phyloP scores from a whole-genome alignment of 2,797 vertebrate species.

The Macropodus opercularis region DNA sequence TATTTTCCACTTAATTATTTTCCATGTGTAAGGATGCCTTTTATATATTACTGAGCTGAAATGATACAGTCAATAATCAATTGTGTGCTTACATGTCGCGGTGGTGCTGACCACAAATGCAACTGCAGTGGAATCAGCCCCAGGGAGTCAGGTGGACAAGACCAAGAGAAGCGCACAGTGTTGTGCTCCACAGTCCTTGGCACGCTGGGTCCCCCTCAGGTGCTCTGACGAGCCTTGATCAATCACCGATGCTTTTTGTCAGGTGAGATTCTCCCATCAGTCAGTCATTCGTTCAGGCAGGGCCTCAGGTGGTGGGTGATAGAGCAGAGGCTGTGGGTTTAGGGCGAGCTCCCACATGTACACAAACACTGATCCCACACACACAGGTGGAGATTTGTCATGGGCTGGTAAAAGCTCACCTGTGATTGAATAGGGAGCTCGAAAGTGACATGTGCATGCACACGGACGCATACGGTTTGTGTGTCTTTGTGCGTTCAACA shows the following conservation, averaged over 20 bases:
- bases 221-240: conserved; percentile 80
- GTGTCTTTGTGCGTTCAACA: conserved; percentile 18
- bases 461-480: conserved; percentile 15
- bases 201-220: conserved; percentile 60
- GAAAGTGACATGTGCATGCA: conserved; percentile 29
- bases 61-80: conserved; percentile 21
- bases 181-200: conserved; percentile 53
- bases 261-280: conserved; percentile 75
- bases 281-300: conserved; percentile 67
- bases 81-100: conserved; percentile 32
- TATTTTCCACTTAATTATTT: conserved; percentile 72
- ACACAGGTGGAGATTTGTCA: conserved; percentile 82
- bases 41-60: conserved; percentile 32
- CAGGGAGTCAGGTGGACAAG: conserved; percentile 73
- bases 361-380: conserved; percentile 74
- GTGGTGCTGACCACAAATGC: conserved; percentile 59
- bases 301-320: conserved; percentile 77
- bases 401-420: conserved; percentile 75
- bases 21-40: conserved; percentile 43
- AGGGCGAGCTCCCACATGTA: conserved; percentile 77
- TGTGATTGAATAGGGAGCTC: conserved; percentile 62
- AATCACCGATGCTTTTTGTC: conserved; percentile 75
- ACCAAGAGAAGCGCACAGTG: conserved; percentile 55
- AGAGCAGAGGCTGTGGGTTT: conserved; percentile 73
- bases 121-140: conserved; percentile 59